Evolutionary conservation across 2,797 vertebrate genomes (phyloP).

Genomic region (Paguma larvata): DNA sequence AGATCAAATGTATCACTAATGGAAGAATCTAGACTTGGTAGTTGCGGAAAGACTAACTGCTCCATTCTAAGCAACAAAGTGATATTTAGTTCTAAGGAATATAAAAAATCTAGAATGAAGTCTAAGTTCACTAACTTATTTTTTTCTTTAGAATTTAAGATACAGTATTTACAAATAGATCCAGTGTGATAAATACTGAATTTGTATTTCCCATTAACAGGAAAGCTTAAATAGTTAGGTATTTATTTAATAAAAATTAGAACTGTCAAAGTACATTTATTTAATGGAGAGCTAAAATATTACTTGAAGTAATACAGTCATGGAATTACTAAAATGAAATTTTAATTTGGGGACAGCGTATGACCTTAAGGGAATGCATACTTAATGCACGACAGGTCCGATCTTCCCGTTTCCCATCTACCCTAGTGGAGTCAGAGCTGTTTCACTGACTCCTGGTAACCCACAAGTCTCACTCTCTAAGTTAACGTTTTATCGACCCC

Average conservation of each 20-base stretch:
- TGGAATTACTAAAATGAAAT: neutral
- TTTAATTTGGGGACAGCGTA: slow-evolving; percentile 11
- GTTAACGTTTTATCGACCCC: neutral
- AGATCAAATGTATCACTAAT: neutral
- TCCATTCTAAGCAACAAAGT: neutral
- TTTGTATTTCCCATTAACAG: neutral
- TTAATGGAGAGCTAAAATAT: neutral
- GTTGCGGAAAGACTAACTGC: neutral
- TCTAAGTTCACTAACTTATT: slow-evolving; percentile 8
- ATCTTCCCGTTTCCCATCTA: neutral
- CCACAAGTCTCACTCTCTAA: neutral
- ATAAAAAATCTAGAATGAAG: neutral
- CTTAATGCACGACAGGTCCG: neutral
- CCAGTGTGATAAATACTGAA: neutral
- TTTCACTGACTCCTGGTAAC: slow-evolving; percentile 2
- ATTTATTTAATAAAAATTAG: slow-evolving; percentile 29
- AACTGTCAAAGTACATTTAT: neutral
- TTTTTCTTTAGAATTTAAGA: slow-evolving; percentile 53
- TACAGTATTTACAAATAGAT: neutral
- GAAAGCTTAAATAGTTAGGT: neutral
- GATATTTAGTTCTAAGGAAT: slow-evolving; percentile 2
- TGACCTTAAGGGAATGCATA: neutral
- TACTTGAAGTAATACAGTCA: neutral
- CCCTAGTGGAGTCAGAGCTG: neutral
- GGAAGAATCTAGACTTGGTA: neutral